phyloP scores from a whole-genome alignment of 2,113 vertebrate genomes.

The Phylloscopus trochilus region DNA sequence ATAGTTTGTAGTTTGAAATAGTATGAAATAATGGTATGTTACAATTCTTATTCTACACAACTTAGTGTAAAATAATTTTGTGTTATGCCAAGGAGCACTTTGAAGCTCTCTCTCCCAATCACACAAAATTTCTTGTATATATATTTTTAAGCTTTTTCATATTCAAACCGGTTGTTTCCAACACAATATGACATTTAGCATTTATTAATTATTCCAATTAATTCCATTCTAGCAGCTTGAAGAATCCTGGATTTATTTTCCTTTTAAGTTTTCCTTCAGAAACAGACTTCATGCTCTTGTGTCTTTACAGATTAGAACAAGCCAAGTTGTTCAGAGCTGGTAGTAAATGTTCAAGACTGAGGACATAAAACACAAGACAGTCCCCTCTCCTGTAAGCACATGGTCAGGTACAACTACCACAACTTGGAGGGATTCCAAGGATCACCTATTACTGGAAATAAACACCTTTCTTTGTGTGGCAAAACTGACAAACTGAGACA shows the following conservation, averaged over 20 bases:
- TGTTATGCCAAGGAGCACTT: background rate
- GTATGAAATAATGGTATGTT: background rate
- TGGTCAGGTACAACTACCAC: background rate
- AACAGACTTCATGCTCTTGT: background rate
- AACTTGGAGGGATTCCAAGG: background rate
- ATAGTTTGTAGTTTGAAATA: background rate
- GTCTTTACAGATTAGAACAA: background rate
- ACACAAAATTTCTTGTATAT: background rate
- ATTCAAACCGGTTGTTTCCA: background rate
- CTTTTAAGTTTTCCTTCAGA: background rate
- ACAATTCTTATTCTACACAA: background rate
- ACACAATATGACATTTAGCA: background rate
- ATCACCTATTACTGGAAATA: background rate
- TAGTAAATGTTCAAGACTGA: background rate
- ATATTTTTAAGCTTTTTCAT: background rate
- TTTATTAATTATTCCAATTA: constrained; percentile 11
- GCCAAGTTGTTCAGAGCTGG: background rate
- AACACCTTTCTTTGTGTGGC: background rate
- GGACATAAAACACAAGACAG: background rate
- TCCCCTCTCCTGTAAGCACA: background rate
- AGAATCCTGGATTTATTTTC: background rate
- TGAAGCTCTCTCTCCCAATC: background rate
- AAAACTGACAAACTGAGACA: background rate
- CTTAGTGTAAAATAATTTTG: background rate
- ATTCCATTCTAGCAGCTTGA: background rate